phyloP scores from a whole-genome alignment of 92 coral and sea anemone genomes.

The Epizoanthus stellaris region DNA sequence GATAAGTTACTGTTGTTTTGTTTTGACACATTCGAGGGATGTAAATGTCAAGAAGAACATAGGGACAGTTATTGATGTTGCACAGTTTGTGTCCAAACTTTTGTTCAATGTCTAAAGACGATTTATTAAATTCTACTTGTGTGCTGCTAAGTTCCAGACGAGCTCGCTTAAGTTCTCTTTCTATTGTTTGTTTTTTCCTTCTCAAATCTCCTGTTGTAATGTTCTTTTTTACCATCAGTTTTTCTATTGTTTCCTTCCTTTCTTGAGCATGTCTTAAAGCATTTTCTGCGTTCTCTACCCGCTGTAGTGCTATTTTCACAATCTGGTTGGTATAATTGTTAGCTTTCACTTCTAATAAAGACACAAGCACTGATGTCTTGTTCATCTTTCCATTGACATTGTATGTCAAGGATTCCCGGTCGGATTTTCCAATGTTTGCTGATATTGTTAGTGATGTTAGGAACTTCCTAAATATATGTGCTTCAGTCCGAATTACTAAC shows the following conservation, averaged over 20 bases:
- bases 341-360: conserved; percentile 21
- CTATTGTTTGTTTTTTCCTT: conserved; percentile 4
- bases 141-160: conserved; percentile 26
- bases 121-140: conserved; percentile 13
- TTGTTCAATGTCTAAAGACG: not conserved
- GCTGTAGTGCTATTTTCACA: conserved; percentile 21
- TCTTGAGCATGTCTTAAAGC: conserved; percentile 13
- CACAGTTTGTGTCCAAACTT: not conserved
- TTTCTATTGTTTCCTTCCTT: not conserved
- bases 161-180: conserved; percentile 24
- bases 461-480: conserved; percentile 23
- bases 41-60: conserved; percentile 11
- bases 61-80: conserved; percentile 24
- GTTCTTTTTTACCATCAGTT: not conserved
- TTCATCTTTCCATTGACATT: conserved; percentile 47
- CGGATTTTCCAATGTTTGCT: conserved; percentile 46
- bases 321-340: conserved; percentile 25
- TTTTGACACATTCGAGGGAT: conserved; percentile 43
- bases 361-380: conserved; percentile 25
- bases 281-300: conserved; percentile 30
- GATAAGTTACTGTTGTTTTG: not conserved
- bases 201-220: not conserved
- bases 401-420: conserved; percentile 45
- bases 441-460: conserved; percentile 16
- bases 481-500: not conserved